Conservation (phyloP, 64 coral and sea anemone species). For the Montipora cactus region DNA sequence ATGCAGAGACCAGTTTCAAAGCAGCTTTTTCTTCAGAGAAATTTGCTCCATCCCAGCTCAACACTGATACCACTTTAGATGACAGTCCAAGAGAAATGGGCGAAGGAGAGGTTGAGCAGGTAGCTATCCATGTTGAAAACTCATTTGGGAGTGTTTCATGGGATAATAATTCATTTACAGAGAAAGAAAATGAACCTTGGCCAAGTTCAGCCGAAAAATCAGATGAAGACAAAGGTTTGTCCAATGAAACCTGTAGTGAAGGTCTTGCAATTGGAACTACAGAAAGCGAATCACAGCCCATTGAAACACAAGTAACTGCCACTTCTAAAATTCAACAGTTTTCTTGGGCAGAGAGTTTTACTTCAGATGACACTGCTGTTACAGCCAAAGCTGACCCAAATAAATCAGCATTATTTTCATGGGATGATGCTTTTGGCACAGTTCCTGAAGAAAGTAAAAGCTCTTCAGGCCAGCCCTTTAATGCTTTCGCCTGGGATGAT, state of each 20-base stretch:
- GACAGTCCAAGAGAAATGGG: not conserved
- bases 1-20: slow-evolving; percentile 44
- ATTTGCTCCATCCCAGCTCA: not conserved
- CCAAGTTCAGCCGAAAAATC: not conserved
- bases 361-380: slow-evolving; percentile 18
- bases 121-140: not conserved
- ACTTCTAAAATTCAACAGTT: slow-evolving; percentile 1
- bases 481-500: slow-evolving; percentile 72
- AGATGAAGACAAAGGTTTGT: not conserved
- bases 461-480: not conserved
- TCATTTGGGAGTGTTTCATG: not conserved
- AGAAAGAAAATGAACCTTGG: not conserved
- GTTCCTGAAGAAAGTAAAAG: not conserved
- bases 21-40: slow-evolving; percentile 12
- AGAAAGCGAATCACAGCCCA: not conserved
- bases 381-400: not conserved
- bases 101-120: not conserved
- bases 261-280: slow-evolving; percentile 10
- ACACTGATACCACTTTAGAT: not conserved
- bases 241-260: not conserved
- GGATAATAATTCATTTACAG: slow-evolving; percentile 8
- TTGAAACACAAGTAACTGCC: not conserved
- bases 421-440: slow-evolving; percentile 61
- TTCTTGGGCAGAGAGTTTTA: slow-evolving; percentile 32
- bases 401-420: slow-evolving; percentile 22